phyloP scores from a whole-genome alignment of 1,140 invertebrate genomes.

The Nasonia longicornis region DNA sequence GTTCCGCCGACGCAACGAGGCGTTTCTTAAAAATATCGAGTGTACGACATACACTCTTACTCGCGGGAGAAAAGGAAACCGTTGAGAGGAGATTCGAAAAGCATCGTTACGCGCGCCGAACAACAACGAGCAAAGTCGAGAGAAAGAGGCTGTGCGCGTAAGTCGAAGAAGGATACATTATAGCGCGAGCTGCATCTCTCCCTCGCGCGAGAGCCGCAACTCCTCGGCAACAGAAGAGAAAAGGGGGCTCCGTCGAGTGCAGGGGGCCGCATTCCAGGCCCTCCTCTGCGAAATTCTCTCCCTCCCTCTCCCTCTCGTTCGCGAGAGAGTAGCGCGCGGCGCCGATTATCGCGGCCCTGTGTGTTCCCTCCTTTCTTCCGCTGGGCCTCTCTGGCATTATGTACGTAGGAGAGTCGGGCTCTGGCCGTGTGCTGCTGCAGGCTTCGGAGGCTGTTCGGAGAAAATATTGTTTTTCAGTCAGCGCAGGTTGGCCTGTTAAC shows the following conservation, averaged over 20 bases:
- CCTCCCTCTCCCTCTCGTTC: background rate
- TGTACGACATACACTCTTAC: background rate
- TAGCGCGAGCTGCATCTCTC: background rate
- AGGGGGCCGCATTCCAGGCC: slow-evolving; percentile 24
- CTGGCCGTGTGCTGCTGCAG: background rate
- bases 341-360: slow-evolving; percentile 32
- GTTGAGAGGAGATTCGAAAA: background rate
- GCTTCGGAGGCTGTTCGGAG: background rate
- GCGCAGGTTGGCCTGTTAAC: too few relatives aligned
- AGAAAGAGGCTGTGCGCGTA: background rate
- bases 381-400: background rate
- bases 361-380: slow-evolving; percentile 37
- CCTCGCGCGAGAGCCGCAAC: background rate
- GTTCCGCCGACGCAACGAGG: background rate
- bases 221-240: background rate
- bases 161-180: slow-evolving; percentile 2
- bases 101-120: background rate
- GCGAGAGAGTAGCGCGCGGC: background rate
- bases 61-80: background rate
- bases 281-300: slow-evolving; percentile 30
- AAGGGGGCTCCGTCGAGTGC: slow-evolving; percentile 2
- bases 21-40: background rate
- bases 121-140: background rate
- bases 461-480: background rate
- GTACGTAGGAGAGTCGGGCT: background rate